phyloP scores from a whole-genome alignment of 2,113 vertebrate genomes.

The Balaenoptera acutorostrata region DNA sequence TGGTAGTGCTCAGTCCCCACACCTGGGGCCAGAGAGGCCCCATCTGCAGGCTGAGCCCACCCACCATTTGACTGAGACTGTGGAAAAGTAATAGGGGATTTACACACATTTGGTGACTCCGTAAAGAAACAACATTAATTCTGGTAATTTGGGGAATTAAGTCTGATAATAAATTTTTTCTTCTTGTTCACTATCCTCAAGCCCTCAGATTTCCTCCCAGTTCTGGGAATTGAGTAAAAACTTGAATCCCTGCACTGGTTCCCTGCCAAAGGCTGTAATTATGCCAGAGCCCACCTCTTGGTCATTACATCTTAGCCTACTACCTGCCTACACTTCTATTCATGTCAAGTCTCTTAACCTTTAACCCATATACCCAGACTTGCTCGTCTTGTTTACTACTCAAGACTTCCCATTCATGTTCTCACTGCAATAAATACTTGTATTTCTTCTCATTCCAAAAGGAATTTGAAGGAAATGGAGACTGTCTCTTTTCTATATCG shows the following conservation, averaged over 20 bases:
- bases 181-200: background rate
- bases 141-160: background rate
- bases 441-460: background rate
- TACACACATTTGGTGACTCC: background rate
- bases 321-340: background rate
- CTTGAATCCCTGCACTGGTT: background rate
- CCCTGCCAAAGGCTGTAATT: background rate
- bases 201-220: background rate
- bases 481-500: background rate
- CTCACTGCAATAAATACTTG: background rate
- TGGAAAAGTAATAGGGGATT: background rate
- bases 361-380: background rate
- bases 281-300: background rate
- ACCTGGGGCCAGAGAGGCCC: background rate
- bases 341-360: background rate
- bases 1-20: background rate
- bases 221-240: background rate
- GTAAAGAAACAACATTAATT: background rate
- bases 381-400: background rate
- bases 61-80: background rate
- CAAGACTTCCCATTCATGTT: background rate
- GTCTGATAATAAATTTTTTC: background rate
- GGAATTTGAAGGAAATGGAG: background rate
- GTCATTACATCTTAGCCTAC: background rate
- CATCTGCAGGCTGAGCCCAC: background rate